Evolutionary conservation across 2,113 vertebrate species (phyloP).

Genomic region (Silurus asotus): DNA sequence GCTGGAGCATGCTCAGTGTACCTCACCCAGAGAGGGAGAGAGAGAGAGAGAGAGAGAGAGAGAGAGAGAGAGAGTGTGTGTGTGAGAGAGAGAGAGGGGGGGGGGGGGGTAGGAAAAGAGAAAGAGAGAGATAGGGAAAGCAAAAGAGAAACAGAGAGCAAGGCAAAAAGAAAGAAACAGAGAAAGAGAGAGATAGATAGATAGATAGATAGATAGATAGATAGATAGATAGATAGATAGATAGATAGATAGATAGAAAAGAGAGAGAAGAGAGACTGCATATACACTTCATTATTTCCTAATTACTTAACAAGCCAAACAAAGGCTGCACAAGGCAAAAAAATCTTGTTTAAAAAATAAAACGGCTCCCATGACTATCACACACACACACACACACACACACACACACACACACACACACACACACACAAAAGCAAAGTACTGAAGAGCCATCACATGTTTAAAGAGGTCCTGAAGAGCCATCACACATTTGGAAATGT

Average conservation of each 20-base stretch:
- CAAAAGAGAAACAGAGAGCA: neutral
- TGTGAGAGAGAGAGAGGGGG: too few relatives aligned
- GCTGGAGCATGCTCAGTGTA: neutral
- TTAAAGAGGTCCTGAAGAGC: neutral
- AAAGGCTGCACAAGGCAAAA: too few relatives aligned
- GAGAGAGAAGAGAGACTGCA: neutral
- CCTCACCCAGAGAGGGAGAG: neutral
- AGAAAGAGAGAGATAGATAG: neutral
- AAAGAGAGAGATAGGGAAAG: neutral
- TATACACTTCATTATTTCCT: too few relatives aligned
- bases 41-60: neutral
- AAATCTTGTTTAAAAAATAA: too few relatives aligned
- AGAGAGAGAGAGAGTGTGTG: neutral
- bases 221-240: neutral
- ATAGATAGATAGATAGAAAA: neutral
- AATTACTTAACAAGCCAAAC: too few relatives aligned
- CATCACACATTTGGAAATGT: neutral
- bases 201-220: neutral
- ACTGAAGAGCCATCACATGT: neutral
- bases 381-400: too few relatives aligned
- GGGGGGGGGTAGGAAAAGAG: neutral
- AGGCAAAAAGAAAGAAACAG: neutral
- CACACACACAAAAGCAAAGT: neutral
- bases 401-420: too few relatives aligned
- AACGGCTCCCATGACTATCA: too few relatives aligned